Percentiles rank a stretch among this genome's conserved stretches.
Evolutionary conservation across 1,140 invertebrate species (phyloP).

Genomic region (Hestina assimilis): DNA sequence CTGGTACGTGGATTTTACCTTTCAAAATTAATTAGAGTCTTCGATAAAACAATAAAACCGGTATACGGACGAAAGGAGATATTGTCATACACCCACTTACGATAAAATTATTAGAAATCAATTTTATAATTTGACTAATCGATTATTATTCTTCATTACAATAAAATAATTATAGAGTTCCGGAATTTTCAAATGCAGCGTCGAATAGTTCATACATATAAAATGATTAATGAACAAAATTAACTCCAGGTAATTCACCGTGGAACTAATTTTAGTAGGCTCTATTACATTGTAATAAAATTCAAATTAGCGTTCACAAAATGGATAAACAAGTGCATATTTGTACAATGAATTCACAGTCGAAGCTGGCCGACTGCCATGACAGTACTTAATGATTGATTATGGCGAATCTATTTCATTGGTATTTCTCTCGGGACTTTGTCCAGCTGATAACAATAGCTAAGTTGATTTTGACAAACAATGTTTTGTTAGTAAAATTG

Average conservation of each 20-base stretch:
- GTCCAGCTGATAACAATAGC: not conserved
- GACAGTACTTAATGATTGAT: constrained; percentile 28
- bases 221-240: constrained; percentile 23
- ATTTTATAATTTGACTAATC: no score
- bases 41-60: no score
- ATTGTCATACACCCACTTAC: no score
- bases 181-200: constrained; percentile 2
- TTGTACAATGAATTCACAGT: constrained; percentile 50
- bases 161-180: no score
- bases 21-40: no score
- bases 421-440: constrained; percentile 16
- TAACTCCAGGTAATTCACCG: constrained; percentile 1
- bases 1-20: no score
- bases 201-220: constrained; percentile 13
- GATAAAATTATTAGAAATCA: no score
- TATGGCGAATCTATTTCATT: constrained; percentile 21
- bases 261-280: not conserved
- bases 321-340: constrained; percentile 33
- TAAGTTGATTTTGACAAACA: not conserved
- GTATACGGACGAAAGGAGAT: no score
- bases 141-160: no score
- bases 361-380: constrained; percentile 13
- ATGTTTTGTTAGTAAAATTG: no score
- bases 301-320: constrained; percentile 9
- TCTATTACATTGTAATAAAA: constrained; percentile 1